Percentiles rank a stretch among this genome's conserved stretches.
Conservation (phyloP, 1,140 invertebrate species). For the Anoplolepis gracilipes region DNA sequence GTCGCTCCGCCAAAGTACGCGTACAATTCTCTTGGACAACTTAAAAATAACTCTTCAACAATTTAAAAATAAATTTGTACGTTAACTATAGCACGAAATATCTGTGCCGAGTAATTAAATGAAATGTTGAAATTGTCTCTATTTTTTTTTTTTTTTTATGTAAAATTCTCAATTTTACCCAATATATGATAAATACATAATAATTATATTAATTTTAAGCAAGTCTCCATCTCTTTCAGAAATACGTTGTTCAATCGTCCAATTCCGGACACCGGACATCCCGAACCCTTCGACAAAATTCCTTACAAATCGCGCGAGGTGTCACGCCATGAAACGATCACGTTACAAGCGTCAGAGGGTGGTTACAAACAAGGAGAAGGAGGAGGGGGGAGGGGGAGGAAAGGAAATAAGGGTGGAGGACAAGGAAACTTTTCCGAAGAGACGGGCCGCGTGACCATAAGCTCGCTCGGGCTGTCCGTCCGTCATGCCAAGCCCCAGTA, state of each 20-base stretch:
- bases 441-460: constrained; percentile 79
- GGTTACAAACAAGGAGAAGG: not conserved
- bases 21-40: not conserved
- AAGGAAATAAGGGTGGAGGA: constrained; percentile 19
- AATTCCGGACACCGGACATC: constrained; percentile 5
- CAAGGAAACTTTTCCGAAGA: constrained; percentile 71
- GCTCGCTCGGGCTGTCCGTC: constrained; percentile 78
- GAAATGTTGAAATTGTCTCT: not conserved
- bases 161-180: too few species aligned
- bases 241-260: not conserved
- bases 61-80: constrained; percentile 12
- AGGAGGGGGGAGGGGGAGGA: too few species aligned
- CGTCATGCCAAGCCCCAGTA: constrained; percentile 82
- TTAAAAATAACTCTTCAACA: not conserved
- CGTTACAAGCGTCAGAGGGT: constrained; percentile 37
- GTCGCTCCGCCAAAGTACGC: not conserved
- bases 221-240: not conserved
- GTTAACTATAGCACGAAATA: not conserved
- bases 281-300: constrained; percentile 53
- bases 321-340: constrained; percentile 70
- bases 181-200: too few species aligned
- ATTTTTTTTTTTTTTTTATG: not conserved
- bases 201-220: too few species aligned
- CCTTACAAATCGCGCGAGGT: constrained; percentile 71
- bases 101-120: not conserved